phyloP scores from a whole-genome alignment of 1,140 invertebrate species.

The Olivierus martensii region DNA sequence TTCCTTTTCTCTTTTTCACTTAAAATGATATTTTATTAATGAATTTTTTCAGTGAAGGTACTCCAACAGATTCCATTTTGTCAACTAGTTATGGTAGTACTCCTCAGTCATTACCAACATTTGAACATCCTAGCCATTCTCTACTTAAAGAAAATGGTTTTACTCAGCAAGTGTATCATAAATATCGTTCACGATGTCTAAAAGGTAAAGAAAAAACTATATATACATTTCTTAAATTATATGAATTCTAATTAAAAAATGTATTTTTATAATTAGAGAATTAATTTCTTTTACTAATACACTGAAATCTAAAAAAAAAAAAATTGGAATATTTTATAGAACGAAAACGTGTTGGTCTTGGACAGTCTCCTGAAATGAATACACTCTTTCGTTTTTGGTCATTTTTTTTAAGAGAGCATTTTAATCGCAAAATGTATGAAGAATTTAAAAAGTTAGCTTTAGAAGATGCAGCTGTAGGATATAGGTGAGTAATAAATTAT shows the following conservation, averaged over 20 bases:
- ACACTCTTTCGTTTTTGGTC: constrained; percentile 98
- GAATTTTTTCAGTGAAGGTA: not conserved
- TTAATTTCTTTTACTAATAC: too few species aligned
- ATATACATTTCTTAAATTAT: too few species aligned
- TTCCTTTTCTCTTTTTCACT: too few species aligned
- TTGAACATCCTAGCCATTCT: constrained; percentile 92
- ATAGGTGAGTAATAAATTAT: constrained; percentile 47
- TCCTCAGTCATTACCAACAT: constrained; percentile 63
- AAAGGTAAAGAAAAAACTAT: constrained; percentile 52
- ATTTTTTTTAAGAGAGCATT: constrained; percentile 96
- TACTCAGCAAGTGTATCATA: constrained; percentile 91
- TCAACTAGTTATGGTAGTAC: constrained; percentile 31
- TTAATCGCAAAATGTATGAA: constrained; percentile 95
- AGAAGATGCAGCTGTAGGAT: constrained; percentile 82
- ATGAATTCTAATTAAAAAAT: too few species aligned
- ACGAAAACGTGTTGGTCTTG: constrained; percentile 77
- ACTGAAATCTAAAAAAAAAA: too few species aligned
- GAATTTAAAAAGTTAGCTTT: constrained; percentile 81
- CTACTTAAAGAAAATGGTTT: constrained; percentile 95
- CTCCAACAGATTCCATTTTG: constrained; percentile 16
- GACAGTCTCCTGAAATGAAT: constrained; percentile 93
- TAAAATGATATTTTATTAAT: too few species aligned
- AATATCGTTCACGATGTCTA: constrained; percentile 80
- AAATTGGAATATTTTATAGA: constrained; percentile 41
- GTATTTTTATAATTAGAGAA: too few species aligned